Base-by-base conservation (phyloP, 2,888 invertebrate species). In the Lottia scabra region DNA sequence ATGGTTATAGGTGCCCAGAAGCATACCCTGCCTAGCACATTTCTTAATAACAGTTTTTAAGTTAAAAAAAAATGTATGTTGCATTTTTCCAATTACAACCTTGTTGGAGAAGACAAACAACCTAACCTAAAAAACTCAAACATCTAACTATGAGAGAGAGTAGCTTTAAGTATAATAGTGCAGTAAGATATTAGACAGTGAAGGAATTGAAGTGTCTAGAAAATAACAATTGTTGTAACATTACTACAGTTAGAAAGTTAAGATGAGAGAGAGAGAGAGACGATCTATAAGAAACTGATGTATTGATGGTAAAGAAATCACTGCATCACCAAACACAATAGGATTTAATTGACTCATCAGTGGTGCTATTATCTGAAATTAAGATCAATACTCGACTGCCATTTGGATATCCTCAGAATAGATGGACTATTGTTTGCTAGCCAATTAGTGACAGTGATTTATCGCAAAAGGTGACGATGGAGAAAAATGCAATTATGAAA, bases 321-420 rank as follows among this genome's bases (percentile, higher is more conserved):
- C 62, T 62, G 68, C 68, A 38, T 63, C 62, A 38, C 48, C 38
- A 56, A 68, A 72, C 75, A 78, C 78, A 78, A 78, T 78, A 75
- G 75, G 70, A 75, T 78, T 78, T 78, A 78, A 78, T 76, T 78
- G 78, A 78, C 78, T 78, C 78, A 78, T 78, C 78, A 78, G 74
- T 65, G 27, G 67, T 66, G 70, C 76, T 74, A 76, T 78, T 78
- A 78, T 78, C 75, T 74, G 75, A 72, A 71, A 72, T 74, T 71
- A 74, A 71, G 70, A 78, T 78, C 78, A 76, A 76, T 78, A 75
- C 72, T 72, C 74, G 30, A 45, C 73, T 63, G 72, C 72, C 78
- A 75, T 76, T 78, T 76, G 75, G 66, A 73, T 72, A 75, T 62
- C 67, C 63, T 67, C 70, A 62, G 67, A 69, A 64, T 65, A 66